phyloP scores from a whole-genome alignment of 1,140 invertebrate genomes.

The Vanessa tameamea region DNA sequence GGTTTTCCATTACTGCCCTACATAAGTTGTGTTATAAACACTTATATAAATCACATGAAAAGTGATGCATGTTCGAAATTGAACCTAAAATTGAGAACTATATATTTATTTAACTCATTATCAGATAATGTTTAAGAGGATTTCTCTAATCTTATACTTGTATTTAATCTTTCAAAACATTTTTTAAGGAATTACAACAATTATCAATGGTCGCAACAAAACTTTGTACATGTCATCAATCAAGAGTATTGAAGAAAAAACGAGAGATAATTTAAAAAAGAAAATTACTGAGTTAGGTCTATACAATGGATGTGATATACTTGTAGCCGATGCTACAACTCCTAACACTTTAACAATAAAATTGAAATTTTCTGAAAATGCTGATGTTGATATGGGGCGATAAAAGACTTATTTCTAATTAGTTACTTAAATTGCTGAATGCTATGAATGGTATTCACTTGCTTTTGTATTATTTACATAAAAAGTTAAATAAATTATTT shows the following conservation, averaged over 20 bases:
- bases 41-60: too few relatives aligned
- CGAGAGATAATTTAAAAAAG: slow-evolving; percentile 92
- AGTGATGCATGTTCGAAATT: too few relatives aligned
- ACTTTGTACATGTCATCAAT: slow-evolving; percentile 96
- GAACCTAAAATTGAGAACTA: too few relatives aligned
- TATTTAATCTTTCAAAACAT: neutral
- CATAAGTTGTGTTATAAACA: too few relatives aligned
- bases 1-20: too few relatives aligned
- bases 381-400: slow-evolving; percentile 77
- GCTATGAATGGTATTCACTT: slow-evolving; percentile 5
- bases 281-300: slow-evolving; percentile 92
- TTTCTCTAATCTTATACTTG: neutral
- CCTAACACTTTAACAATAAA: slow-evolving; percentile 89
- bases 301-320: slow-evolving; percentile 89
- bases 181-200: slow-evolving; percentile 87
- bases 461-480: slow-evolving; percentile 10
- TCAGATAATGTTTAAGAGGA: too few relatives aligned
- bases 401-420: slow-evolving; percentile 27
- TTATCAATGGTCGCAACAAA: slow-evolving; percentile 90
- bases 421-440: neutral
- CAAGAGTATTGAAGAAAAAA: slow-evolving; percentile 93
- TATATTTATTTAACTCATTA: too few relatives aligned
- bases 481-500: slow-evolving; percentile 14
- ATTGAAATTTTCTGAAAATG: slow-evolving; percentile 82
- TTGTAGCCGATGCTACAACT: slow-evolving; percentile 94